Evolutionary conservation across 2,113 vertebrate genomes (phyloP), one percentile per base, ranked within the genome.

Genomic region (Murina feae): DNA sequence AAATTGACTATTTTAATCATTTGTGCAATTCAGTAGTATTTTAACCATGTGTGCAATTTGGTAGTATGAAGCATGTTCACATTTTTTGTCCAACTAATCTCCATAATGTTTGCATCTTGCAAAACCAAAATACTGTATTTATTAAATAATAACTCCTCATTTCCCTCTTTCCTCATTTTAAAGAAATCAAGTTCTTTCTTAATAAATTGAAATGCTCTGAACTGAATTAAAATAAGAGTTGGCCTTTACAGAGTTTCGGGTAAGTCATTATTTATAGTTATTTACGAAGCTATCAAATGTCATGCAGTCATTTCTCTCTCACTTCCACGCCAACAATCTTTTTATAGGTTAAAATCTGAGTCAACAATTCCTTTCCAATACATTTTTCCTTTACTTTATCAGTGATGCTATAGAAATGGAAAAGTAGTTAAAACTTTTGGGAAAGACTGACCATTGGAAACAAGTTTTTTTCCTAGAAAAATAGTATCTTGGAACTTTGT

Each of bases 281-380:
- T 39, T 88, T 78, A 88, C 58, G 68, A 94, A 84, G 35, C 35
- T 87, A 81, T 83, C 32, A 68, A 68, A 90, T 44, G 8, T 39
- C 17, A 90, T 10, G 25, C 4, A 3, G 84, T 49, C 75, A 49
- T 69, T 82, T 88, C 47, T 91, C 28, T 74, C 88, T 35, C 72
- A n/a, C 18, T 75, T 88, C n/a, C 1, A 37, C 2, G 20, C 21
- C 69, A 79, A 90, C 2, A 80, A 32, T 91, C n/a, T 74, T 85
- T 95, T 90, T 74, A 65, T 71, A 95, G 91, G 78, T 94, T 79
- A 91, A 95, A 88, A 88, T 44, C 14, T 51, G 68, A 82, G 55
- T 30, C 72, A 81, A 81, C 4, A n/a, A n/a, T 76, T 81, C 39
- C 47, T 84, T 96, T 89, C 25, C 10, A 60, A 51, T 42, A 18